A percentile compares a stretch with the other conserved stretches of the same genome.
phyloP scores from a whole-genome alignment of 2,797 vertebrate species.

The Catamblyrhynchus diadema region DNA sequence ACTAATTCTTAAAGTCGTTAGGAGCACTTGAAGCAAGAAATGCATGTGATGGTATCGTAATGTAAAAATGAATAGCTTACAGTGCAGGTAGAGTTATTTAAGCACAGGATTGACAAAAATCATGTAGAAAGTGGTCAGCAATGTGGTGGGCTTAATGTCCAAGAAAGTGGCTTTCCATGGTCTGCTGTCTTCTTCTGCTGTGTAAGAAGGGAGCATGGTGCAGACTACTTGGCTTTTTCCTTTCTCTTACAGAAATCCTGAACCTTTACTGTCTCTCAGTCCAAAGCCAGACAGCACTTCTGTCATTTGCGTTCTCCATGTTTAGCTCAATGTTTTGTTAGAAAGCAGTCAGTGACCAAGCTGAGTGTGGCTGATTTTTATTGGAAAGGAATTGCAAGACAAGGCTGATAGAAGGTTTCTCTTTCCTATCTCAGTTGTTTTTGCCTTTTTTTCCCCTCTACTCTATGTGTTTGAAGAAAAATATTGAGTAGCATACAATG shows the following conservation, averaged over 20 bases:
- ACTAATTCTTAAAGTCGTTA: background rate
- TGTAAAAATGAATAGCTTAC: background rate
- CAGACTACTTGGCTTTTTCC: background rate
- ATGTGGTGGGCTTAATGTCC: background rate
- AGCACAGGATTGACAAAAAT: background rate
- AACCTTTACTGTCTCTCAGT: background rate
- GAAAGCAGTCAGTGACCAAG: background rate
- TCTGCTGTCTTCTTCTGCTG: background rate
- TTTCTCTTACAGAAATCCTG: background rate
- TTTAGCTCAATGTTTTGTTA: background rate
- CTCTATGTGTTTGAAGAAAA: background rate
- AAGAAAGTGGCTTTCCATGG: background rate
- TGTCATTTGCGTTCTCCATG: background rate
- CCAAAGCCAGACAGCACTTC: background rate
- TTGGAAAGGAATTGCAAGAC: background rate
- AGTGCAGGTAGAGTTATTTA: background rate
- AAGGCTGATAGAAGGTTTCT: background rate
- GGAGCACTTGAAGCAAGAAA: background rate
- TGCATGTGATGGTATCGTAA: fast-evolving
- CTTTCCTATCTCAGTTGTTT: background rate
- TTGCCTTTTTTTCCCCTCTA: background rate
- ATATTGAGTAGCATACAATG: background rate
- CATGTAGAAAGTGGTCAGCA: background rate
- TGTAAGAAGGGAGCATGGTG: background rate
- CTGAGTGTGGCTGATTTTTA: background rate